Percentiles rank a stretch among this genome's conserved stretches.
phyloP scores from a whole-genome alignment of 35 echinoderm and acorn worm genomes.

The Eucidaris tribuloides region DNA sequence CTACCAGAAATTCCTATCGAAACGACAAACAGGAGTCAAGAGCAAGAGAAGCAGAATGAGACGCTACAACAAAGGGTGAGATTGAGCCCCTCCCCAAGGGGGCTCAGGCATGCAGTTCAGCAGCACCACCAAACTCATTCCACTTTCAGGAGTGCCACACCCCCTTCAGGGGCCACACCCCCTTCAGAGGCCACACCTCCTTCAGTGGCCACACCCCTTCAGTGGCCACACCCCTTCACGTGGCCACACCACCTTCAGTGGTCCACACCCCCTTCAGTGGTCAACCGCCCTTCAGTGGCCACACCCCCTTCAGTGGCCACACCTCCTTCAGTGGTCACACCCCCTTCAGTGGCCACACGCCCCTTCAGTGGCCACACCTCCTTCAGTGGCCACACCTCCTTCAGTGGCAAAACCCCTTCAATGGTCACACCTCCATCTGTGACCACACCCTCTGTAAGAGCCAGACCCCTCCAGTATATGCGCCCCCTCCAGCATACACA shows the following conservation, averaged over 20 bases:
- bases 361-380: background rate
- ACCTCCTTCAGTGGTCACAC: background rate
- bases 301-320: background rate
- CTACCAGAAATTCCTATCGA: constrained; percentile 81
- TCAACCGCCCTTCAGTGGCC: background rate
- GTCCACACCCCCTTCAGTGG: no score
- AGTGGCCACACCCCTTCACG: background rate
- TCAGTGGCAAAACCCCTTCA: background rate
- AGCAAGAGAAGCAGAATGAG: constrained; percentile 59
- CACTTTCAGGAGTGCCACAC: background rate
- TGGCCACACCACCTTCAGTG: background rate
- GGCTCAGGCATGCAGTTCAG: background rate
- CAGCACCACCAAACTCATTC: background rate
- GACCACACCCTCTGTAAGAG: background rate
- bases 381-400: no score
- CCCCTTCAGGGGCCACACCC: background rate
- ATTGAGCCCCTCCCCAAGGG: background rate
- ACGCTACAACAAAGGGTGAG: constrained; percentile 73
- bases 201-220: background rate
- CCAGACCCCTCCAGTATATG: no score
- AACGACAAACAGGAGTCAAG: constrained; percentile 40
- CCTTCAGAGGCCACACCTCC: background rate
- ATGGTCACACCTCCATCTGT: background rate
- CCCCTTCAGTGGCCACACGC: no score
- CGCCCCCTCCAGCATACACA: no score